phyloP scores from a whole-genome alignment of 2,797 vertebrate genomes.

The Schizopygopsis malacanthus region DNA sequence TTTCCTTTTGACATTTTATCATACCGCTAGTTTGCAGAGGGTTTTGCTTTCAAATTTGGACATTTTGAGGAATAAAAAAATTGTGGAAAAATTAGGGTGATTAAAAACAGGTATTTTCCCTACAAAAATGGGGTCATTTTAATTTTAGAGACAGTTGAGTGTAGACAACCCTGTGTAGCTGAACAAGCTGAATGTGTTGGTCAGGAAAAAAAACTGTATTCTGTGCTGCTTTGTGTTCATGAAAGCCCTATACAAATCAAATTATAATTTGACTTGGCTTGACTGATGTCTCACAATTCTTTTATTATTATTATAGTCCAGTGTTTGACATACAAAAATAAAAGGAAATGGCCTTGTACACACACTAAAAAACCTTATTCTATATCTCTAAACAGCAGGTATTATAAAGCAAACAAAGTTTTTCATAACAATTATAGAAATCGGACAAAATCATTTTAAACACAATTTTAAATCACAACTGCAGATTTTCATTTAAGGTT shows the following conservation, averaged over 20 bases:
- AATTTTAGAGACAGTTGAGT: not conserved
- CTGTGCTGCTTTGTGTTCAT: slow-evolving; percentile 72
- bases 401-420: slow-evolving; percentile 94
- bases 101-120: not conserved
- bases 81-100: not conserved
- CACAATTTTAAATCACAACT: slow-evolving; percentile 88
- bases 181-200: slow-evolving; percentile 53
- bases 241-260: slow-evolving; percentile 35
- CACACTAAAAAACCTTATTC: slow-evolving; percentile 86
- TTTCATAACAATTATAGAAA: slow-evolving; percentile 68
- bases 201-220: slow-evolving; percentile 67
- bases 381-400: slow-evolving; percentile 99
- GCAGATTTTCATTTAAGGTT: slow-evolving; percentile 94
- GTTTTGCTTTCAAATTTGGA: not conserved
- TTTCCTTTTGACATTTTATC: slow-evolving; percentile 39
- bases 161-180: slow-evolving; percentile 29
- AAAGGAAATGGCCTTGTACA: slow-evolving; percentile 84
- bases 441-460: slow-evolving; percentile 76
- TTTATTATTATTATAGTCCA: slow-evolving; percentile 93
- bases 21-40: not conserved
- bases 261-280: slow-evolving; percentile 27
- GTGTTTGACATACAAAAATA: slow-evolving; percentile 99
- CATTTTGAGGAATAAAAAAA: slow-evolving; percentile 47
- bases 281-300: slow-evolving; percentile 71
- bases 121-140: not conserved